A percentile compares a stretch with the other conserved stretches of the same genome.
Conservation (phyloP, 2,113 vertebrate genomes). For the Australoheros scitulus region DNA sequence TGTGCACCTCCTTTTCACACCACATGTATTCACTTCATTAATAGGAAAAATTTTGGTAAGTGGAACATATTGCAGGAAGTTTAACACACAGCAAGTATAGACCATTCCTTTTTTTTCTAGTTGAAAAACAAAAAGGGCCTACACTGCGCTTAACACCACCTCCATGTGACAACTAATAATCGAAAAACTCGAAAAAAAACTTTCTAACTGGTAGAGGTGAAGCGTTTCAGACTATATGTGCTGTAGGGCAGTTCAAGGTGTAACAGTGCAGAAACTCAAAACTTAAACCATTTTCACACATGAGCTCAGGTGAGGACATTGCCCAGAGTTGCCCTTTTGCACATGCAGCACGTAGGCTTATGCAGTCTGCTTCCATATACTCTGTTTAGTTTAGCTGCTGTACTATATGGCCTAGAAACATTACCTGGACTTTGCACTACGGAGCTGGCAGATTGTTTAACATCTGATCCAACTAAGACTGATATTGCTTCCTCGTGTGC, state of each 20-base stretch:
- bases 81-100: not conserved
- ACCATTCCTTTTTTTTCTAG: not conserved
- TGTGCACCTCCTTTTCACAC: not conserved
- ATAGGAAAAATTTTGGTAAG: not conserved
- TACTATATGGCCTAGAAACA: not conserved
- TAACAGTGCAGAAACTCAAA: not conserved
- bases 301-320: not conserved
- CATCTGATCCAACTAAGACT: fast-evolving
- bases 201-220: not conserved
- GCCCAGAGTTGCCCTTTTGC: not conserved
- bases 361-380: not conserved
- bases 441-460: not conserved
- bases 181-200: not conserved
- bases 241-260: not conserved
- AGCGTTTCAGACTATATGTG: not conserved
- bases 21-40: not conserved
- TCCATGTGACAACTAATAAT: not conserved
- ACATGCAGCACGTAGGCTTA: fast-evolving
- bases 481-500: fast-evolving
- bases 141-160: not conserved
- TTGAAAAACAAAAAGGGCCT: not conserved
- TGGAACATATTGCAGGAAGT: slow-evolving; percentile 5
- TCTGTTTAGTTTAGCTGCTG: not conserved
- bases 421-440: not conserved
- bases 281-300: not conserved